Evolutionary conservation across 64 coral and sea anemone genomes (phyloP), one percentile per base, ranked within the genome.

Genomic region (Pachyseris speciosa): DNA sequence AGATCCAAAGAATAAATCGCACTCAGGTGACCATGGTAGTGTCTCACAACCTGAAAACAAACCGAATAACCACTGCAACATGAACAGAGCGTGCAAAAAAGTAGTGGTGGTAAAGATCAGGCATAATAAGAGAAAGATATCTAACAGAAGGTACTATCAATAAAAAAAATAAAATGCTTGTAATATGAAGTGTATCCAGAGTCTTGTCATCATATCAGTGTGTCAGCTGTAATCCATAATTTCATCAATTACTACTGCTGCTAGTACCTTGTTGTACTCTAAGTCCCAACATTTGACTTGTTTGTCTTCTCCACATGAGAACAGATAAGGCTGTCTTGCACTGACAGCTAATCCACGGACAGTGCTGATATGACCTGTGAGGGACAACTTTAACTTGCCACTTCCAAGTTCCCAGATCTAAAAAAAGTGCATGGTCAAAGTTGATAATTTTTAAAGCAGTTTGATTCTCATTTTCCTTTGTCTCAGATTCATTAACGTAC

Each of bases 221-320:
- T n/a, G n/a, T n/a, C n/a, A n/a, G n/a, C n/a, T n/a, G n/a, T n/a
- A n/a, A n/a, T n/a, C n/a, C n/a, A n/a, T n/a, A n/a, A n/a, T n/a
- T n/a, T n/a, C n/a, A n/a, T n/a, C n/a, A n/a, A n/a, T n/a, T n/a
- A n/a, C n/a, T n/a, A n/a, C n/a, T n/a, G n/a, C n/a, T n/a, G n/a
- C n/a, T n/a, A n/a, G n/a, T n/a, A 99, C 97, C 94, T 99, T 99
- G 55, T 99, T 99, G 30, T 99, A 95, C 70, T 99, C 97, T 57
- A 99, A 84, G 64, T 99, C 97, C 97, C 97, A 99, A 60, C 97
- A 99, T 73, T 99, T 99, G 5, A 99, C 97, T 83, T 92, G 93
- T 45, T 99, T 99, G 22, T 99, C 97, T 74, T 99, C 97, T 57
- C 97, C 97, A 95, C 93, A 92, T 9, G 97, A 99, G 72, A 99